Conservation (phyloP, 2,113 vertebrate species). For the Bothrops jararaca region DNA sequence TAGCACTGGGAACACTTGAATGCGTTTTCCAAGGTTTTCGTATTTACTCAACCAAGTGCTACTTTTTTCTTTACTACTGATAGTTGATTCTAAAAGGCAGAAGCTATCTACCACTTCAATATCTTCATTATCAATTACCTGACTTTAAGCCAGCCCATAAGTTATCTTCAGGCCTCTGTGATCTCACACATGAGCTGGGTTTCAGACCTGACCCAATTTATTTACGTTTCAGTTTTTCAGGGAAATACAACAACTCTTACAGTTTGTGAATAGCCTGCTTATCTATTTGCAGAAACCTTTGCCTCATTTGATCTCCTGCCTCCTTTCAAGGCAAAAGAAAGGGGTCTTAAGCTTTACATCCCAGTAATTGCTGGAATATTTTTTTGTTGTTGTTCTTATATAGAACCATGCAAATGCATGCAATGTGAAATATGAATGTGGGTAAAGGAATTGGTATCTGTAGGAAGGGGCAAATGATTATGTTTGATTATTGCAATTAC, state of each 20-base stretch:
- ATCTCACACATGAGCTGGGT: not conserved
- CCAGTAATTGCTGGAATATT: not conserved
- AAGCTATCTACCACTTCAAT: not conserved
- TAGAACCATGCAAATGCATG: not conserved
- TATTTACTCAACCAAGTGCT: not conserved
- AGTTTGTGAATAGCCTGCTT: not conserved
- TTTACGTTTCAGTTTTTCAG: not conserved
- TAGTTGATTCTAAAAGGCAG: not conserved
- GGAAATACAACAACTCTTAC: not conserved
- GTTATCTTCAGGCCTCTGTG: not conserved
- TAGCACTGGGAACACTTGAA: not conserved
- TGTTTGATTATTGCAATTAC: not conserved
- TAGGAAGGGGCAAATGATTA: not conserved
- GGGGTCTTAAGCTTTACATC: not conserved
- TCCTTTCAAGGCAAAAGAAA: not conserved
- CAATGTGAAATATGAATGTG: not conserved
- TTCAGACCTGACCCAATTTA: not conserved
- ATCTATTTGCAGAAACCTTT: not conserved
- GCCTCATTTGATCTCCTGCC: not conserved
- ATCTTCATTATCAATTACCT: not conserved
- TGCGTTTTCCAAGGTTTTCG: not conserved
- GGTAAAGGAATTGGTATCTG: not conserved
- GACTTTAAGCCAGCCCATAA: not conserved
- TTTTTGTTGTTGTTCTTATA: not conserved
- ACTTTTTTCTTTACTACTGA: not conserved